phyloP scores from a whole-genome alignment of 2,888 invertebrate species.

The Chymomyza procnemis region DNA sequence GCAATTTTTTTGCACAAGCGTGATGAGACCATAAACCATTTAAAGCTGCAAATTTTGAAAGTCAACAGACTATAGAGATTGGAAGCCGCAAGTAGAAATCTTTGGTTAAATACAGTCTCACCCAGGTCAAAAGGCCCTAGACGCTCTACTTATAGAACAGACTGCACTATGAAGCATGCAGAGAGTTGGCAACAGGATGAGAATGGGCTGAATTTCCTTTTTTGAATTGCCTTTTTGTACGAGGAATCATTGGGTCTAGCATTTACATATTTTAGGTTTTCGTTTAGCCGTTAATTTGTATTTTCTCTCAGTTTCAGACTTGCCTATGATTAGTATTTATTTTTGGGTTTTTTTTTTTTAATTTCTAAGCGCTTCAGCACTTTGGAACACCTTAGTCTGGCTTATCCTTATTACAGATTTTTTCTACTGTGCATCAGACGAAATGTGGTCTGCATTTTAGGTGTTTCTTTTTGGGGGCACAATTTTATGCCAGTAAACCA shows the following conservation, averaged over 20 bases:
- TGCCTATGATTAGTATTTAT: slow-evolving; percentile 32
- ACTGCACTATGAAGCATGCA: neutral
- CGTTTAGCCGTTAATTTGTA: neutral
- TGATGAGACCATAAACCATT: slow-evolving; percentile 72
- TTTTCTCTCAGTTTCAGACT: too few relatives aligned
- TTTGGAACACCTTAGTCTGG: slow-evolving; percentile 58
- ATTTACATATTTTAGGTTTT: slow-evolving; percentile 39
- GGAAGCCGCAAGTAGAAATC: neutral
- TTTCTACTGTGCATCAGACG: slow-evolving; percentile 39
- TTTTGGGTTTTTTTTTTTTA: too few relatives aligned
- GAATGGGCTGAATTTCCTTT: too few relatives aligned
- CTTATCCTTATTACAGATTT: slow-evolving; percentile 69
- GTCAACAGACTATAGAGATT: neutral
- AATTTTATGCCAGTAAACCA: slow-evolving; percentile 55
- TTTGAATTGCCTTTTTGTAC: too few relatives aligned
- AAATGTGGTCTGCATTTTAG: slow-evolving; percentile 27
- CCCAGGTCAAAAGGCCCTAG: slow-evolving; percentile 68
- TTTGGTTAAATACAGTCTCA: slow-evolving; percentile 61
- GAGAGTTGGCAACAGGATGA: slow-evolving; percentile 4
- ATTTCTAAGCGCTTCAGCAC: slow-evolving; percentile 47
- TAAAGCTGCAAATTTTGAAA: slow-evolving; percentile 62
- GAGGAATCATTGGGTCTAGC: too few relatives aligned
- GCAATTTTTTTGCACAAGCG: slow-evolving; percentile 66
- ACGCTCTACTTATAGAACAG: slow-evolving; percentile 32
- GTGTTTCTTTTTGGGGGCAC: slow-evolving; percentile 18